Conservation (phyloP, 2,888 invertebrate species). For the Nudaria mundana region DNA sequence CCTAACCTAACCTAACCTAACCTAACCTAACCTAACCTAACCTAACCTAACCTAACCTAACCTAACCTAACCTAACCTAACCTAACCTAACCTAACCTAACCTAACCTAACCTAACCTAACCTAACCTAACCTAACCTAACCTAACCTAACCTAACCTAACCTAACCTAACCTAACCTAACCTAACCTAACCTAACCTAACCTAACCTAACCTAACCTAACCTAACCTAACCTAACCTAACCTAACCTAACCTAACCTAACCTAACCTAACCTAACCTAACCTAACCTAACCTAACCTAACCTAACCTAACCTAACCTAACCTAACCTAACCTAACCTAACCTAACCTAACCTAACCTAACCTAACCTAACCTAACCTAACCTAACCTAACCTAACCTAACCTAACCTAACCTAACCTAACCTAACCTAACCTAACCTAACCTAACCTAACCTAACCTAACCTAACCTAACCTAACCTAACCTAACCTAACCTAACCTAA, state of each 20-base stretch:
- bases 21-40: constrained; percentile 5
- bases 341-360: constrained; percentile 21
- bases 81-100: neutral
- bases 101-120: constrained; percentile 3
- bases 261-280: too few species aligned
- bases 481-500: neutral
- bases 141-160: constrained; percentile 5
- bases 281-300: too few species aligned
- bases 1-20: constrained; percentile 7
- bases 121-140: constrained; percentile 5
- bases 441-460: constrained; percentile 16
- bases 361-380: constrained; percentile 17
- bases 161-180: constrained; percentile 5
- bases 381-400: constrained; percentile 19
- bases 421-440: constrained; percentile 3
- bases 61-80: neutral
- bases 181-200: constrained; percentile 5
- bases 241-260: too few species aligned
- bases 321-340: constrained; percentile 22
- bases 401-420: constrained; percentile 19
- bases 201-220: constrained; percentile 7
- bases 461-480: constrained; percentile 18
- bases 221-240: constrained; percentile 7
- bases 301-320: constrained; percentile 22
- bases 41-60: neutral